Evolutionary conservation across 2,888 invertebrate species (phyloP).

Genomic region (Dyspetes luteomarginatus): DNA sequence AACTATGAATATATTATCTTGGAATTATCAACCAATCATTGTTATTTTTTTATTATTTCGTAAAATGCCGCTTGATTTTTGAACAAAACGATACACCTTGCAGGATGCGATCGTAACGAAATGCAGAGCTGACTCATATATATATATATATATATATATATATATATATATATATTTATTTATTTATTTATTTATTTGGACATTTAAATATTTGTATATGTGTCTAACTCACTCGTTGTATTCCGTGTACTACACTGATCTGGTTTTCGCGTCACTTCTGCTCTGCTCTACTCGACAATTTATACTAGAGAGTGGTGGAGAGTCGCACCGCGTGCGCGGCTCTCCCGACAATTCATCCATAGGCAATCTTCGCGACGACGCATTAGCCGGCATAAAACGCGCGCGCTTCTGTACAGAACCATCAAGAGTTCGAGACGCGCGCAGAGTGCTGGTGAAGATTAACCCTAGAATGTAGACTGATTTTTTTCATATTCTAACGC

Average conservation of each 20-base stretch:
- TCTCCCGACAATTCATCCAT: not conserved
- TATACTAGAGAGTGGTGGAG: slow-evolving; percentile 1
- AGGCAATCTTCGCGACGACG: slow-evolving; percentile 49
- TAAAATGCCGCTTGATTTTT: not conserved
- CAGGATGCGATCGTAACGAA: slow-evolving; percentile 35
- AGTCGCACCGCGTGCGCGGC: slow-evolving; percentile 55
- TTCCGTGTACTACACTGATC: slow-evolving; percentile 51
- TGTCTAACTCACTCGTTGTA: slow-evolving; percentile 25
- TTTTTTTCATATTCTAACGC: not conserved
- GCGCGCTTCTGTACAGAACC: not conserved
- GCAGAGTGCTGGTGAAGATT: not conserved
- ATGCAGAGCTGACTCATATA: not conserved
- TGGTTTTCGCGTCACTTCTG: slow-evolving; percentile 28
- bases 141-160: not conserved
- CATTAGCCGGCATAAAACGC: slow-evolving; percentile 27
- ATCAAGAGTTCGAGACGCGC: no score
- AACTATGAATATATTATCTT: not conserved
- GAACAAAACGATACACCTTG: not conserved
- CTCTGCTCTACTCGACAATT: slow-evolving; percentile 34
- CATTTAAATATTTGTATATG: not conserved
- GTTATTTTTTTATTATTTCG: not conserved
- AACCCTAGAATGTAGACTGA: not conserved
- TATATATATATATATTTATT: not conserved
- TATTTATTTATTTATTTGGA: not conserved
- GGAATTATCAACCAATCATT: no score